Percentiles rank a stretch among this genome's conserved stretches.
These are phyloP conservation scores for Calidris pugnax DNA, from an alignment of 2,113 vertebrate genomes.

Conservation along the genomic window DNA sequence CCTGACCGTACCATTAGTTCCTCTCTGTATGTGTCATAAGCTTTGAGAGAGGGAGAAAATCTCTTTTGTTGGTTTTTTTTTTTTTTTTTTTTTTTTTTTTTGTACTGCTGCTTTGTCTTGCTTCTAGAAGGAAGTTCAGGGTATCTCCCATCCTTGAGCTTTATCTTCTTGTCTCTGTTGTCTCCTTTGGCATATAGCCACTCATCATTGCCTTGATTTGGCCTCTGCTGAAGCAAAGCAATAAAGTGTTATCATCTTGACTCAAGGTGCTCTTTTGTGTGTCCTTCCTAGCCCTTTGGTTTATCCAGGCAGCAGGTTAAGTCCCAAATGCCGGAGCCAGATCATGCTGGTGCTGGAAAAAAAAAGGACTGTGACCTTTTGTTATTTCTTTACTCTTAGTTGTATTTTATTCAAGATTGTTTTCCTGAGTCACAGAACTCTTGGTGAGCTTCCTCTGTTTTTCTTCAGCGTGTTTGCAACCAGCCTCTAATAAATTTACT, in stretches of 20 bases:
- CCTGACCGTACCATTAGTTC: not conserved
- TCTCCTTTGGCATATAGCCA: not conserved
- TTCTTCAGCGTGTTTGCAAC: not conserved
- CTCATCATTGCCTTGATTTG: not conserved
- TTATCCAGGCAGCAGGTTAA: not conserved
- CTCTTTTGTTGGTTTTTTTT: not conserved
- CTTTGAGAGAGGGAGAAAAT: not conserved
- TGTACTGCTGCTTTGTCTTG: not conserved
- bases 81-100: not conserved
- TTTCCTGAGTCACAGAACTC: not conserved
- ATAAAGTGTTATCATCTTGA: not conserved
- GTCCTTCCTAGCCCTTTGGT: not conserved
- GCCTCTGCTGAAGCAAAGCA: not conserved
- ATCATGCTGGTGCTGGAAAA: not conserved
- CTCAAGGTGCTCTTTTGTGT: not conserved
- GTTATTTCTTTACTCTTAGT: not conserved
- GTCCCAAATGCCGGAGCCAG: not conserved
- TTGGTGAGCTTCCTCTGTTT: not conserved
- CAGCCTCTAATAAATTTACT: not conserved
- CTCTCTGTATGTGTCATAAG: not conserved
- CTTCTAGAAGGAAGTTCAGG: not conserved
- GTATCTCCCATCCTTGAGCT: not conserved
- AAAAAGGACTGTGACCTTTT: not conserved
- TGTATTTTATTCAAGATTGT: not conserved
- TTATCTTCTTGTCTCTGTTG: not conserved